Evolutionary conservation across 1,140 invertebrate genomes (phyloP).

Genomic region (Coenobita brevimanus): DNA sequence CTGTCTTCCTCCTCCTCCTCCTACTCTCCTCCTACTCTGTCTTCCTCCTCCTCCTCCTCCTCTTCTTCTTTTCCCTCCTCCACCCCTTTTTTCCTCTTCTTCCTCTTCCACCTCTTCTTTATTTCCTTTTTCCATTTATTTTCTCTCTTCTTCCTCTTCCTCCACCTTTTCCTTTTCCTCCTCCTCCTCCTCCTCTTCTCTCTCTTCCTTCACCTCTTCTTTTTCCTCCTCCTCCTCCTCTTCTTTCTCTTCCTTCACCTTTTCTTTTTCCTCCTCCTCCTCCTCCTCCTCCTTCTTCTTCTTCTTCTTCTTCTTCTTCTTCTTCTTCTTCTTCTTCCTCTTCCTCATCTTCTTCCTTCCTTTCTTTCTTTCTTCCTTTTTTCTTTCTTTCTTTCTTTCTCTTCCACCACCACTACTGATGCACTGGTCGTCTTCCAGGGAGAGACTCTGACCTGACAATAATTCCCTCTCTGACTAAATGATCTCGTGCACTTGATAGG

Average conservation of each 20-base stretch:
- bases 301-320: neutral
- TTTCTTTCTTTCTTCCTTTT: neutral
- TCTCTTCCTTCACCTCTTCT: neutral
- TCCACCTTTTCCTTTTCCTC: neutral
- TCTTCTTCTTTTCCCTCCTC: neutral
- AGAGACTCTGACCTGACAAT: no score
- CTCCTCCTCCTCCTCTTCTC: neutral
- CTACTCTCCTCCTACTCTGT: neutral
- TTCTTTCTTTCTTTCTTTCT: neutral
- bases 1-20: neutral
- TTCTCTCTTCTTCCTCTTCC: neutral
- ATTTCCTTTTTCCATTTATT: conserved; percentile 5
- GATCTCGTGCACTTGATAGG: no score
- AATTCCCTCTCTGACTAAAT: no score
- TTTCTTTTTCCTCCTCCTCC: neutral
- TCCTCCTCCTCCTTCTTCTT: neutral
- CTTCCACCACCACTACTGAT: neutral
- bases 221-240: neutral
- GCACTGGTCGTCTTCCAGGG: no score
- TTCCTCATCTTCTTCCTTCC: neutral
- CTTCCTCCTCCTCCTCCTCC: neutral
- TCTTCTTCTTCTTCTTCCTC: neutral
- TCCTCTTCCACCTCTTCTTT: neutral
- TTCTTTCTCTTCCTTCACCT: neutral
- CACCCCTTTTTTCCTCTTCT: neutral